phyloP scores from a whole-genome alignment of 2,888 invertebrate genomes.

The Andrena bucephala region DNA sequence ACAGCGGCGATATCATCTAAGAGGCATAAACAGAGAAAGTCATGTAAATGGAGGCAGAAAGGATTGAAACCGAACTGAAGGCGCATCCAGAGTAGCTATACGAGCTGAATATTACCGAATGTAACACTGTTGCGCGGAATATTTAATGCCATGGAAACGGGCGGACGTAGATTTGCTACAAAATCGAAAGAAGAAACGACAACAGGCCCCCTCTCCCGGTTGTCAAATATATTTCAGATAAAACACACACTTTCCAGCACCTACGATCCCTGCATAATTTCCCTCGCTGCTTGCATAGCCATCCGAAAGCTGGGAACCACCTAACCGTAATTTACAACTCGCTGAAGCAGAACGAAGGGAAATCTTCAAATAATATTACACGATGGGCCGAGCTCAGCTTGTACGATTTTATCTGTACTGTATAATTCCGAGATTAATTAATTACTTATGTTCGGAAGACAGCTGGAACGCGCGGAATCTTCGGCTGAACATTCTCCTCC shows the following conservation, averaged over 20 bases:
- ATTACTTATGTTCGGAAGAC: constrained; percentile 58
- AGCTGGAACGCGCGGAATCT: constrained; percentile 63
- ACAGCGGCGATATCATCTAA: constrained; percentile 52
- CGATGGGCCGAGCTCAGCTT: neutral
- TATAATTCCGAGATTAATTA: constrained; percentile 62
- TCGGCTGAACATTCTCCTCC: constrained; percentile 49
- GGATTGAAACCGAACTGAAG: constrained; percentile 46
- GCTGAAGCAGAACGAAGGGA: neutral
- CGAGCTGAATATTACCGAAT: constrained; percentile 55
- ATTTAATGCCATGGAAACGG: constrained; percentile 41
- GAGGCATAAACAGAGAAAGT: constrained; percentile 56
- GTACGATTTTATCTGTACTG: constrained; percentile 35
- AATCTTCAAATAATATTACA: neutral
- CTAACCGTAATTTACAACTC: neutral
- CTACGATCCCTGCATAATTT: too few relatives aligned
- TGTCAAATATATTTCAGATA: neutral
- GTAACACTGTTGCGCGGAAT: constrained; percentile 56
- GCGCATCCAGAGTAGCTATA: constrained; percentile 55
- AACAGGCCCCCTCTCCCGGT: neutral
- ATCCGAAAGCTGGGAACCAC: neutral
- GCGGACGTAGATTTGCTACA: constrained; percentile 6
- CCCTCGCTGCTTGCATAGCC: too few relatives aligned
- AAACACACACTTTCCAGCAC: neutral
- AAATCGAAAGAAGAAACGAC: neutral
- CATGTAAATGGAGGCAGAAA: constrained; percentile 54